Percentiles rank a stretch among this genome's conserved stretches.
These are phyloP conservation scores for Rhabdophis nuchalis DNA, from an alignment of 2,797 vertebrate species.

Conservation along the genomic window DNA sequence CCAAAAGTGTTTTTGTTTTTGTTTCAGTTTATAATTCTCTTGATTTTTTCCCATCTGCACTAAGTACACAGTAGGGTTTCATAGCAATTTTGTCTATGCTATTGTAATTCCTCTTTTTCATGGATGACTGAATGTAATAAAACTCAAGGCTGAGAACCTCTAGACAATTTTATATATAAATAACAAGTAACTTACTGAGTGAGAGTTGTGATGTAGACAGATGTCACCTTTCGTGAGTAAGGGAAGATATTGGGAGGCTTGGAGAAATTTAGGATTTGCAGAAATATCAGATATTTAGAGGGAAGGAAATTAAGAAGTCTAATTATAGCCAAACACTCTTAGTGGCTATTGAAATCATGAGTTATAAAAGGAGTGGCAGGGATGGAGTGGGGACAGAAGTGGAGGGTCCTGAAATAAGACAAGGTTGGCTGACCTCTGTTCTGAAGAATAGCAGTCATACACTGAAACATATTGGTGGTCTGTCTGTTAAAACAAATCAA, in stretches of 20 bases:
- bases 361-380: neutral
- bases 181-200: neutral
- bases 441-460: neutral
- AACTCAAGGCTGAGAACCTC: neutral
- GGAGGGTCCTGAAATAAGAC: neutral
- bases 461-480: neutral
- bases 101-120: neutral
- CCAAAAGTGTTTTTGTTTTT: neutral
- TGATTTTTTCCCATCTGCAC: neutral
- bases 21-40: neutral
- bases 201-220: neutral
- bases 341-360: neutral
- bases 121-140: neutral
- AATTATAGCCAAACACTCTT: neutral
- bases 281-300: neutral
- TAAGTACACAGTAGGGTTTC: neutral
- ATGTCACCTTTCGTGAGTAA: neutral
- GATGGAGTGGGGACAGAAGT: neutral
- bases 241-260: neutral
- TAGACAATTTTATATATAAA: neutral
- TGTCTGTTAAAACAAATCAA: neutral
- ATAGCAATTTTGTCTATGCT: neutral
- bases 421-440: neutral
- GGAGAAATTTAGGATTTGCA: neutral
- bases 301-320: neutral